A percentile compares a stretch with the other conserved stretches of the same genome.
Conservation (phyloP, 2,113 vertebrate species). For the Nothocercus nigrocapillus region DNA sequence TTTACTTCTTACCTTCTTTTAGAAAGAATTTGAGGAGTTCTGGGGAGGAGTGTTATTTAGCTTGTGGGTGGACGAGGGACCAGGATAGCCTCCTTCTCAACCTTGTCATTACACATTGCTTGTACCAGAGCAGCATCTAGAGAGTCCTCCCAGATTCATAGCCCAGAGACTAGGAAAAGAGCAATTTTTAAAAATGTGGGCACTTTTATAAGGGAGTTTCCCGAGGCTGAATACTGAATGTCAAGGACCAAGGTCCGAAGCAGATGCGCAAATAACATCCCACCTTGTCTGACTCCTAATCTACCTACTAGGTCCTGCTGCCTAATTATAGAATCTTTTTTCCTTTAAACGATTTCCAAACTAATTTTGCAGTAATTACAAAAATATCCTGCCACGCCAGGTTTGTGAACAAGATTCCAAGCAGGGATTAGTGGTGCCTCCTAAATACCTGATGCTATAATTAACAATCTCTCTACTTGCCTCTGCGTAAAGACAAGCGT, state of each 20-base stretch:
- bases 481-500: background rate
- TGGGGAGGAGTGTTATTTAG: background rate
- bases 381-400: background rate
- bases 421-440: background rate
- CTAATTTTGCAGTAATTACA: background rate
- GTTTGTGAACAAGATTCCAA: background rate
- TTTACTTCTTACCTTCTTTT: background rate
- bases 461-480: background rate
- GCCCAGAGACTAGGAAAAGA: background rate
- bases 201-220: background rate
- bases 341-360: background rate
- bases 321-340: background rate
- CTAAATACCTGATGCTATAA: background rate
- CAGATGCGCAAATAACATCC: background rate
- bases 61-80: background rate
- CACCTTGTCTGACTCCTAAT: background rate
- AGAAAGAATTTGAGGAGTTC: background rate
- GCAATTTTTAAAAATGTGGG: background rate
- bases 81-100: background rate
- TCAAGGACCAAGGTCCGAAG: background rate
- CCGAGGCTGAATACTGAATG: background rate
- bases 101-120: fast-evolving
- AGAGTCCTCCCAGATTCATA: background rate
- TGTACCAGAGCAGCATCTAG: background rate
- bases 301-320: background rate